Evolutionary conservation across 1,140 invertebrate species (phyloP).

Genomic region (Drosophila prosaltans): DNA sequence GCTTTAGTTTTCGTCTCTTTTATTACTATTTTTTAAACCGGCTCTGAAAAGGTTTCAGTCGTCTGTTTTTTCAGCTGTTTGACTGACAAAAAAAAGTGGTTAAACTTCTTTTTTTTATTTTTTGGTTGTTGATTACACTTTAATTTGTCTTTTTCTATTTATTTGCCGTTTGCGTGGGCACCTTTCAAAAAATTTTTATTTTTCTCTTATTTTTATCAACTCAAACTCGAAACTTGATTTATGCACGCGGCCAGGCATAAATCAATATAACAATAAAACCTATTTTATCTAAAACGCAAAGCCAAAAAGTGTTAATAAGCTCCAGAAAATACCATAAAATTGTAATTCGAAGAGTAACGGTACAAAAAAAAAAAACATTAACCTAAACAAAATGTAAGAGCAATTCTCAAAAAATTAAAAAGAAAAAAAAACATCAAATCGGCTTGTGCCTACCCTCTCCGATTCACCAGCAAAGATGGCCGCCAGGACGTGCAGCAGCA

Average conservation of each 20-base stretch:
- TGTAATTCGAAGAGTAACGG: not conserved
- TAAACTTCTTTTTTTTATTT: constrained; percentile 69
- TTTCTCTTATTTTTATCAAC: constrained; percentile 24
- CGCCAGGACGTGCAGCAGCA: constrained; percentile 65
- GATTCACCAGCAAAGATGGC: constrained; percentile 62
- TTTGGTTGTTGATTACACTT: constrained; percentile 60
- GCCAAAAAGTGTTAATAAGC: constrained; percentile 64
- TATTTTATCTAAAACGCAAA: constrained; percentile 44
- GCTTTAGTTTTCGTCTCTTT: constrained; percentile 6
- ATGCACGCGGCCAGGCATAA: constrained; percentile 54
- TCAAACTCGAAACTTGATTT: constrained; percentile 52
- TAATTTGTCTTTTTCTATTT: constrained; percentile 69
- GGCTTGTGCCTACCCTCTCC: constrained; percentile 43
- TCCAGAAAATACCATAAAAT: constrained; percentile 44
- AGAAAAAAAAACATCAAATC: constrained; percentile 30
- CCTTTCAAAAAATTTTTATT: constrained; percentile 60
- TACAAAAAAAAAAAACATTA: constrained; percentile 27
- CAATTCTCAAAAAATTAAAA: constrained; percentile 55
- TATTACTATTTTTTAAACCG: constrained; percentile 58
- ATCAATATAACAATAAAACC: constrained; percentile 60
- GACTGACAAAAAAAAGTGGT: constrained; percentile 59
- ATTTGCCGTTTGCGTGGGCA: constrained; percentile 71
- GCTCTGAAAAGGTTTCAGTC: constrained; percentile 66
- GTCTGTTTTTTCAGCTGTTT: constrained; percentile 74
- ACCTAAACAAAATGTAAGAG: constrained; percentile 12